Evolutionary conservation across 2,797 vertebrate species (phyloP), one percentile per base, ranked within the genome.

Genomic region (Rhabdomys pumilio): DNA sequence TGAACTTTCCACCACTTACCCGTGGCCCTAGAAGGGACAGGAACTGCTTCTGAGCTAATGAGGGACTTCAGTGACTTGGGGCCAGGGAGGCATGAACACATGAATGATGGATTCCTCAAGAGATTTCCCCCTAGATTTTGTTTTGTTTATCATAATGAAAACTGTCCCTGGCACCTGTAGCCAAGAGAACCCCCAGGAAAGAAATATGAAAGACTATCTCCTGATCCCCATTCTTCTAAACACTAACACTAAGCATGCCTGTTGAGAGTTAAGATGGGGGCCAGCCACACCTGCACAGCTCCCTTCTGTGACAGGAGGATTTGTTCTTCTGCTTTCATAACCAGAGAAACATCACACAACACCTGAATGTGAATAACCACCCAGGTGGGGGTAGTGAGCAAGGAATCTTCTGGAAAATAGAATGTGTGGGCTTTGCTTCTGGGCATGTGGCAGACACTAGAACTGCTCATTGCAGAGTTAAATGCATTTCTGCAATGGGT

Each of bases 171-270:
- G 22, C 31, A 65, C 15, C 11, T 63, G 1, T 57, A 53, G n/a
- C 47, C 61, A 83, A 77, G 13, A 34, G 84, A 87, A 87, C 63
- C 38, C 41, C 63, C 38, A 94, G 72, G 53, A 83, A 92, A 94
- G 69, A 91, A 95, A 82, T 29, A 91, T 65, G 67, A 86, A 92
- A 31, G 82, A 88, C 75, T 26, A 84, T 73, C 65, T 81, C 61
- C 47, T 63, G 47, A 61, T 44, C 13, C 22, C 72, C 59, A 92
- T 88, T 2, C 17, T 90, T 75, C 55, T 41, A 95, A 86, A 76
- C 13, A 83, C 7, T 80, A 76, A 61, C 44, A 83, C 69, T 29
- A 44, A 75, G 59, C 17, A 41, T 55, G 85, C 0, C 34, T 75
- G 91, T 19, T 73, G 67, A 87, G 38, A 69, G 57, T 65, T 73